Percentiles rank a stretch among this genome's conserved stretches.
Conservation (phyloP, 2,888 invertebrate genomes). For the Netelia virgata region DNA sequence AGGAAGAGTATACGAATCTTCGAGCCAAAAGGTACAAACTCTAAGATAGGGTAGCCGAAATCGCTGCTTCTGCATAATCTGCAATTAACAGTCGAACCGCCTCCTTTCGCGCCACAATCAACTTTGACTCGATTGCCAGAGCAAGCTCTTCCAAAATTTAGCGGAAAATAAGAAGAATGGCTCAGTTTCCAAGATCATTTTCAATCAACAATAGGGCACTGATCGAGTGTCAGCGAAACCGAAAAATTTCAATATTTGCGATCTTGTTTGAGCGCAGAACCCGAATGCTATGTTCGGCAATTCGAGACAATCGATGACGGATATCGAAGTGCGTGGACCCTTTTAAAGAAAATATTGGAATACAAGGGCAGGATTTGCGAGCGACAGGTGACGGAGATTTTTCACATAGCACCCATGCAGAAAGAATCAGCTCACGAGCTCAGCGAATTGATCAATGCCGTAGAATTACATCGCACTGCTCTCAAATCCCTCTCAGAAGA, state of each 20-base stretch:
- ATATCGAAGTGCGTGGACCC: slow-evolving; percentile 5
- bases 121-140: neutral
- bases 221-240: slow-evolving; percentile 6
- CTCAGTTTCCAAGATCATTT: slow-evolving; percentile 19
- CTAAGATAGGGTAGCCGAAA: neutral
- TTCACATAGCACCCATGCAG: slow-evolving; percentile 9
- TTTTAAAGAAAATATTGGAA: slow-evolving; percentile 30
- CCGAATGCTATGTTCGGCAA: slow-evolving; percentile 14
- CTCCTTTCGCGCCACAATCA: too few species aligned
- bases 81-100: neutral
- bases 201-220: neutral
- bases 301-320: slow-evolving; percentile 26
- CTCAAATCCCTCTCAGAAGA: slow-evolving; percentile 56
- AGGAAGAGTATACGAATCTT: slow-evolving; percentile 10
- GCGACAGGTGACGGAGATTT: slow-evolving; percentile 9
- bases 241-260: slow-evolving; percentile 35
- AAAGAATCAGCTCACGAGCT: slow-evolving; percentile 3
- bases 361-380: slow-evolving; percentile 25
- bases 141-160: slow-evolving; percentile 1
- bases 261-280: slow-evolving; percentile 34
- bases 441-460: neutral
- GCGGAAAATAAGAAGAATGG: slow-evolving; percentile 19
- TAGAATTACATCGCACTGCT: slow-evolving; percentile 62
- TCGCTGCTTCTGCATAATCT: neutral
- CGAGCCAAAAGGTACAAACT: neutral